phyloP scores from a whole-genome alignment of 2,888 invertebrate genomes.

The Uloborus plumipes region DNA sequence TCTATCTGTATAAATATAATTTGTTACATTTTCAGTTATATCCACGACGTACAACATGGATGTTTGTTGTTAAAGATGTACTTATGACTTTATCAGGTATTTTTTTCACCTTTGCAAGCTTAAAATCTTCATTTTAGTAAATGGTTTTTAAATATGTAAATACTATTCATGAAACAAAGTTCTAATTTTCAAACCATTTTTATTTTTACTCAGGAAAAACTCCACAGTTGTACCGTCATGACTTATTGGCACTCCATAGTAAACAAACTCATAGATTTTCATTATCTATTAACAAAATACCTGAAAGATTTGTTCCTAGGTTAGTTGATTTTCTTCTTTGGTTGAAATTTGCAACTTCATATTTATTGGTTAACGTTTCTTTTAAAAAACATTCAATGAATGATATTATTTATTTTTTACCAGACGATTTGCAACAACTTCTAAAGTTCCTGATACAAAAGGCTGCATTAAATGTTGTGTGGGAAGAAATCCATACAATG shows the following conservation, averaged over 20 bases:
- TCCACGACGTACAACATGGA: slow-evolving; percentile 94
- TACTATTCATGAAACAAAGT: not conserved
- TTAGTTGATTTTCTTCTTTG: slow-evolving; percentile 10
- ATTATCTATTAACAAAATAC: slow-evolving; percentile 79
- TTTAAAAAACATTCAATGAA: not conserved
- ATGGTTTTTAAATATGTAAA: too few relatives aligned
- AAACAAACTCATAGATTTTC: slow-evolving; percentile 80
- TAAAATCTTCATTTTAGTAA: too few relatives aligned
- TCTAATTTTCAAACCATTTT: not conserved
- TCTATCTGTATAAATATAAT: too few relatives aligned
- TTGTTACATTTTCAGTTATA: slow-evolving; percentile 78
- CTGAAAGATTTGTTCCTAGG: slow-evolving; percentile 89
- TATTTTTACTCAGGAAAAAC: slow-evolving; percentile 78
- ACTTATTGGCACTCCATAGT: slow-evolving; percentile 84
- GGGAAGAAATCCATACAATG: slow-evolving; percentile 95
- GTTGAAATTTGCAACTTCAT: not conserved
- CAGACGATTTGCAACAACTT: slow-evolving; percentile 87
- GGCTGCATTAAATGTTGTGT: slow-evolving; percentile 95
- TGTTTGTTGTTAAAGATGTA: slow-evolving; percentile 98
- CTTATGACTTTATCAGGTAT: slow-evolving; percentile 94
- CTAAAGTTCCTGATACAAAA: slow-evolving; percentile 91
- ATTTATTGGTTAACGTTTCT: not conserved
- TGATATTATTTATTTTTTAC: not conserved
- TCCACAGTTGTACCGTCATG: slow-evolving; percentile 94
- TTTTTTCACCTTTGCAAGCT: not conserved